phyloP scores from a whole-genome alignment of 2,888 invertebrate genomes.

The Tipula helvola region DNA sequence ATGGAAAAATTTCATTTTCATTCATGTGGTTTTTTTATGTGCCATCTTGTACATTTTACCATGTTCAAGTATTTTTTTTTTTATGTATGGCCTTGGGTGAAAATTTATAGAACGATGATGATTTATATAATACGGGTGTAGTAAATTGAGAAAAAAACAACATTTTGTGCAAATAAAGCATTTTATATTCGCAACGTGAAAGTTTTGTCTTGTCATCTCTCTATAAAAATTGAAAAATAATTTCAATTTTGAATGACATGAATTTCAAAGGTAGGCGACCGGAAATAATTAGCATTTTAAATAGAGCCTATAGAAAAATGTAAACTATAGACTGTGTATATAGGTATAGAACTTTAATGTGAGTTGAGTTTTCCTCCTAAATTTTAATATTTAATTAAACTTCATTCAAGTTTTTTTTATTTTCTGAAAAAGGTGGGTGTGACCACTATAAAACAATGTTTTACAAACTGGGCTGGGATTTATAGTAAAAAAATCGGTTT shows the following conservation, averaged over 20 bases:
- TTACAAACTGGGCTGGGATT: too few relatives aligned
- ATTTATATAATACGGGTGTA: background rate
- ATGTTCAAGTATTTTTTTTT: background rate
- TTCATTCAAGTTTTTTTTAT: too few relatives aligned
- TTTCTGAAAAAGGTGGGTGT: too few relatives aligned
- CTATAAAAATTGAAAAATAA: background rate
- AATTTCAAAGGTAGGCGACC: background rate
- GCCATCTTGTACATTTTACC: background rate
- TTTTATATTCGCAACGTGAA: background rate
- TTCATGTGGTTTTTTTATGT: background rate
- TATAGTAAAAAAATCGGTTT: too few relatives aligned
- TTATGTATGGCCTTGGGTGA: background rate
- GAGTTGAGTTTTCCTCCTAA: too few relatives aligned
- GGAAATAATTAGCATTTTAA: background rate
- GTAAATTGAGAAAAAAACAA: background rate
- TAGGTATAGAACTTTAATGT: too few relatives aligned
- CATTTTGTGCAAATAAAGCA: background rate
- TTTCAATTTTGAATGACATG: background rate
- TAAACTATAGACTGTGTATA: too few relatives aligned
- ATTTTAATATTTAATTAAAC: too few relatives aligned
- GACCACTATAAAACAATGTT: too few relatives aligned
- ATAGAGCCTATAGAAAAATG: too few relatives aligned
- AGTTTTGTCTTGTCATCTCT: background rate
- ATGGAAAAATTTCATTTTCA: background rate
- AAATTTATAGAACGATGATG: background rate